Evolutionary conservation across 2,113 vertebrate species (phyloP).

Genomic region (Sphaerodactylus townsendi): DNA sequence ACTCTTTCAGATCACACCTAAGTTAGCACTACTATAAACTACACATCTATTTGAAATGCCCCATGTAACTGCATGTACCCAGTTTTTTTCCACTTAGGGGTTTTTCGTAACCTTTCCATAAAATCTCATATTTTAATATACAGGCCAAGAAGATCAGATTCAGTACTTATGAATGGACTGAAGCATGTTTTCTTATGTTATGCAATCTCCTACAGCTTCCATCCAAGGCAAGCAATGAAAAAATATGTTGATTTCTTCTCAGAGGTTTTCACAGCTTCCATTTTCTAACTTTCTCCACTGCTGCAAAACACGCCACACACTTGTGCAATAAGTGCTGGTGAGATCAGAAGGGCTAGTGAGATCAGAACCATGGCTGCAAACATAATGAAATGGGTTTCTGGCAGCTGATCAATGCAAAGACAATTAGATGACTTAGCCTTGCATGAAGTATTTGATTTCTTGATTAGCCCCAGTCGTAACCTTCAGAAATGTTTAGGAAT

Average conservation of each 20-base stretch:
- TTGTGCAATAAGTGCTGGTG: slow-evolving; percentile 63
- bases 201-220: slow-evolving; percentile 63
- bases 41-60: not conserved
- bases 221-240: slow-evolving; percentile 67
- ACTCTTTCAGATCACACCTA: not conserved
- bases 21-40: not conserved
- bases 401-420: slow-evolving; percentile 78
- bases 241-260: slow-evolving; percentile 68
- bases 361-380: slow-evolving; percentile 69
- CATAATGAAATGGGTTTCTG: slow-evolving; percentile 76
- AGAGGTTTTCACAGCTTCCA: slow-evolving; percentile 52
- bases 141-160: slow-evolving; percentile 43
- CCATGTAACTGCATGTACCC: slow-evolving; percentile 18
- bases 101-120: slow-evolving; percentile 18
- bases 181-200: slow-evolving; percentile 49
- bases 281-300: slow-evolving; percentile 57
- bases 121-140: slow-evolving; percentile 51
- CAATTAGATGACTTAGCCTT: slow-evolving; percentile 82
- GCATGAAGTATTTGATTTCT: slow-evolving; percentile 80
- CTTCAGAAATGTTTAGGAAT: slow-evolving; percentile 70
- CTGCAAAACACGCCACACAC: slow-evolving; percentile 68
- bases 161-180: slow-evolving; percentile 28
- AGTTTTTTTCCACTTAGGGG: slow-evolving; percentile 39
- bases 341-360: slow-evolving; percentile 60
- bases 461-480: slow-evolving; percentile 71